Base-by-base conservation (phyloP, 1,140 invertebrate genomes). In the Andrena cerasifolii region DNA sequence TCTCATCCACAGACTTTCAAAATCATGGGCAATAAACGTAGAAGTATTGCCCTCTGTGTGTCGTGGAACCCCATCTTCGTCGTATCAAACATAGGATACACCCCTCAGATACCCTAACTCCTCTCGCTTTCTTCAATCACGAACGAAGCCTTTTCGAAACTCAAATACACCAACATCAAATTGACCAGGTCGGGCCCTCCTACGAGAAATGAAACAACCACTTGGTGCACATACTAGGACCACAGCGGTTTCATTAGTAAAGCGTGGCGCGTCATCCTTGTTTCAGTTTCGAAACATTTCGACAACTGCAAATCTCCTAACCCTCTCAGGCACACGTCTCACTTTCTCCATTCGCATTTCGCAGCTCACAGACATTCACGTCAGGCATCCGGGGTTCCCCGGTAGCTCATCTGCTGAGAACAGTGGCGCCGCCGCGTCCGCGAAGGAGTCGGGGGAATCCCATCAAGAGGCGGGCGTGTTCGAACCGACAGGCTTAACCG, bases 81-180 rank as follows among this genome's bases (percentile, higher is more conserved):
- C 58, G 45, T 16, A 47, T 33, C 43, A 58, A 79, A 70, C 40
- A 26, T 40, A 67, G 65, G n/a, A 56, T 74, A 49, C 36, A 33
- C 53, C 61, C 45, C 28, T 40, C 31, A 24, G 6, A n/a, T n/a
- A n/a, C n/a, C n/a, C n/a, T n/a, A n/a, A 6, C 31, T 18, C 3
- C 16, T 31, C 40, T 49, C 40, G 14, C n/a, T 21, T 16, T 58
- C 12, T 45, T 21, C 10, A 8, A 3, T 28, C 2, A 56, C 14
- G 3, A 61, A 12, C 36, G 28, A 49, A 70, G 58, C 33, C 26
- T 24, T 54, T 54, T 54, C 51, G 67, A 70, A 61, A 49, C 66
- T 24, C 33, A 3, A n/a, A 2, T 8, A n/a, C n/a, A n/a, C n/a
- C n/a, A n/a, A n/a, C n/a, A n/a, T 28, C 36, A 8, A 21, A 43